These are phyloP conservation scores for Leuciscus waleckii DNA, from an alignment of 2,797 vertebrate genomes.

Conservation along the genomic window DNA sequence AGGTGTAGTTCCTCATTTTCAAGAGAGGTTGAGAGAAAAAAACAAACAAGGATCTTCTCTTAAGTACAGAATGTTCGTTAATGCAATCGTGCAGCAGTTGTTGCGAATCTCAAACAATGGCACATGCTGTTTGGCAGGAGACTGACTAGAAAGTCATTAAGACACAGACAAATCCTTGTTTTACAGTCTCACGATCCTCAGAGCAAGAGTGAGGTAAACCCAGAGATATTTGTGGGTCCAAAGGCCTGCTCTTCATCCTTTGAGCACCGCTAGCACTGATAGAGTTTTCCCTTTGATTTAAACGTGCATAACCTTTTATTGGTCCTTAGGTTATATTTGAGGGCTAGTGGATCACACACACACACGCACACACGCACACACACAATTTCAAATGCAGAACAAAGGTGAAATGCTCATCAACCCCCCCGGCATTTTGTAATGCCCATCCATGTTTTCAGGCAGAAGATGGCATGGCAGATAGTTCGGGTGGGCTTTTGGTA, in stretches of 20 bases:
- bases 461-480: slow-evolving; percentile 76
- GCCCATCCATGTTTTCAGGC: slow-evolving; percentile 66
- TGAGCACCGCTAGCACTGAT: slow-evolving; percentile 55
- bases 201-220: slow-evolving; percentile 69
- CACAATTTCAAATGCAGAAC: background rate
- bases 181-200: slow-evolving; percentile 28
- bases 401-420: slow-evolving; percentile 12
- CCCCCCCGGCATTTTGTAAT: slow-evolving; percentile 38
- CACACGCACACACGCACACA: background rate
- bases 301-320: slow-evolving; percentile 51
- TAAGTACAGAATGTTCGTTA: slow-evolving; percentile 46
- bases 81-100: slow-evolving; percentile 58
- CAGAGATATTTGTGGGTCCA: slow-evolving; percentile 62
- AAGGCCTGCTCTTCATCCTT: slow-evolving; percentile 58
- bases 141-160: slow-evolving; percentile 48
- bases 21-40: slow-evolving; percentile 53
- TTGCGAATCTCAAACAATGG: slow-evolving; percentile 68
- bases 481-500: slow-evolving; percentile 75
- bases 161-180: slow-evolving; percentile 41
- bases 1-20: slow-evolving; percentile 5
- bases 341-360: background rate
- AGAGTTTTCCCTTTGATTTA: slow-evolving; percentile 47
- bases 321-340: slow-evolving; percentile 39
- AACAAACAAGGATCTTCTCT: slow-evolving; percentile 39
- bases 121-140: slow-evolving; percentile 76